Percentiles rank a stretch among this genome's conserved stretches.
These are phyloP conservation scores for Tor tambroides DNA, from an alignment of 2,113 vertebrate genomes.

Conservation along the genomic window DNA sequence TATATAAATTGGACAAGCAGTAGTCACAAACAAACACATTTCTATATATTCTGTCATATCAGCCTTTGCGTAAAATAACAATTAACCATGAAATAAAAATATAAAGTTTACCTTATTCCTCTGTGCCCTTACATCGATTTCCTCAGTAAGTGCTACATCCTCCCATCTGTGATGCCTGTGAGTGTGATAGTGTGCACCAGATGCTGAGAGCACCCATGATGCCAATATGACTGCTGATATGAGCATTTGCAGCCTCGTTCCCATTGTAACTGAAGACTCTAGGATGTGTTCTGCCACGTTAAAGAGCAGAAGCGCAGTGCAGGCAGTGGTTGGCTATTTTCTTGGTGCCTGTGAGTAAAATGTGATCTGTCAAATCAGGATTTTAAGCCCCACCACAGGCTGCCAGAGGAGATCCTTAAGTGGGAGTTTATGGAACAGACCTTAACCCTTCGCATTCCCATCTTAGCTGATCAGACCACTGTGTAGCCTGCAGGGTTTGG, in stretches of 20 bases:
- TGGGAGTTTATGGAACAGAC: constrained; percentile 81
- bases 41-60: neutral
- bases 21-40: constrained; percentile 11
- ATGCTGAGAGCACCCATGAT: constrained; percentile 77
- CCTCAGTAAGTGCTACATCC: constrained; percentile 58
- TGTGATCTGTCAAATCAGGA: constrained; percentile 88
- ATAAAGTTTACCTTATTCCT: constrained; percentile 69
- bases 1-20: neutral
- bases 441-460: constrained; percentile 89
- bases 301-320: constrained; percentile 60
- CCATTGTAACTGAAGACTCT: constrained; percentile 71
- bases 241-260: constrained; percentile 72
- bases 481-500: constrained; percentile 30
- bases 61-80: neutral
- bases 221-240: constrained; percentile 78
- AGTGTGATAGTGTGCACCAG: constrained; percentile 47
- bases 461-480: constrained; percentile 51
- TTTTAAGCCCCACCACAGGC: constrained; percentile 90
- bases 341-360: constrained; percentile 82
- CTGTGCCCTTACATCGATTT: constrained; percentile 56
- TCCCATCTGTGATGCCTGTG: constrained; percentile 55
- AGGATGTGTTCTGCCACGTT: constrained; percentile 66
- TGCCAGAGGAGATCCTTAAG: constrained; percentile 82
- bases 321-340: constrained; percentile 71
- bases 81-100: neutral